phyloP scores from a whole-genome alignment of 1,140 invertebrate genomes.

The Drosophila serrata region DNA sequence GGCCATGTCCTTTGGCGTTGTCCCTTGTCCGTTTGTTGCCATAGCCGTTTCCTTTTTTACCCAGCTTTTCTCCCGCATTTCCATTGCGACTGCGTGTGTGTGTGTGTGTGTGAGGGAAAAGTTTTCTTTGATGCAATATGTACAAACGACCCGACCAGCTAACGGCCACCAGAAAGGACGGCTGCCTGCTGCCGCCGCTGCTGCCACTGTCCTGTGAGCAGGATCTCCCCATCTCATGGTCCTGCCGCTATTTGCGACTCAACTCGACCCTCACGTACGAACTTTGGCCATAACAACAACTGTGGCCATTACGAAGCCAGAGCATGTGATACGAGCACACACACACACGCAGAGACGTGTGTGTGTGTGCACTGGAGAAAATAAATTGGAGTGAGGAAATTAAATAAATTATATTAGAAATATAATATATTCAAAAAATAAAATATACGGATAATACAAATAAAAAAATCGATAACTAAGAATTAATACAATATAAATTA shows the following conservation, averaged over 20 bases:
- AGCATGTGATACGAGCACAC: constrained; percentile 60
- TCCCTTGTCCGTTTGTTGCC: constrained; percentile 49
- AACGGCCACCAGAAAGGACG: constrained; percentile 61
- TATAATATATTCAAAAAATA: too few relatives aligned
- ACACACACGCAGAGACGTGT: neutral
- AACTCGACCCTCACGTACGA: constrained; percentile 81
- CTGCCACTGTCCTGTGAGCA: constrained; percentile 33
- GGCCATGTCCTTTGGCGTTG: constrained; percentile 52
- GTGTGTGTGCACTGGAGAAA: constrained; percentile 18
- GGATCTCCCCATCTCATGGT: neutral
- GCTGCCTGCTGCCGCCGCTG: too few relatives aligned
- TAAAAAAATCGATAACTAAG: too few relatives aligned
- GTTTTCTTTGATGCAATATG: constrained; percentile 83
- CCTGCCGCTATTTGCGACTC: constrained; percentile 42
- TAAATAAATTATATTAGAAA: neutral
- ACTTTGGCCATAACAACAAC: constrained; percentile 84
- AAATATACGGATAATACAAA: too few relatives aligned
- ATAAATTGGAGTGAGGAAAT: neutral
- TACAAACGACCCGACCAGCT: constrained; percentile 69
- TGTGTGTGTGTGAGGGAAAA: constrained; percentile 51
- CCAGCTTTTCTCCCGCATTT: constrained; percentile 52
- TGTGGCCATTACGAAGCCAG: constrained; percentile 78
- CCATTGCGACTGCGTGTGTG: constrained; percentile 72
- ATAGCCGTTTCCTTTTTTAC: constrained; percentile 52
- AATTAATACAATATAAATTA: too few relatives aligned